phyloP scores from a whole-genome alignment of 1,140 invertebrate genomes.

The Drosophila varians region DNA sequence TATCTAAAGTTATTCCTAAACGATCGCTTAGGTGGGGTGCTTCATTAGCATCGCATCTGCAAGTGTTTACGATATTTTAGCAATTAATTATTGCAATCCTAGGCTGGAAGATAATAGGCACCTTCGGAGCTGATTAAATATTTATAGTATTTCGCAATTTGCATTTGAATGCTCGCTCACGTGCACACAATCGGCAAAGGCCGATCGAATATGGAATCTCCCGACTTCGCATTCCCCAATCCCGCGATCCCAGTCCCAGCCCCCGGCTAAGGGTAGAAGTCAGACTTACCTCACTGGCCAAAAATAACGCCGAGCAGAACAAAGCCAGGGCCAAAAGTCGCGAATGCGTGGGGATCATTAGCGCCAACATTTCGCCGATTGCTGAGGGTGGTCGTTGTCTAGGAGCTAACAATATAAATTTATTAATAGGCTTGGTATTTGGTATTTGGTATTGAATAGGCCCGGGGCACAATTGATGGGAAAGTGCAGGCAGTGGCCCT shows the following conservation, averaged over 20 bases:
- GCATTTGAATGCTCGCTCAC: slow-evolving; percentile 66
- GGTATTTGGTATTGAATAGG: slow-evolving; percentile 44
- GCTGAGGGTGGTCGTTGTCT: slow-evolving; percentile 4
- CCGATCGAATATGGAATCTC: slow-evolving; percentile 2
- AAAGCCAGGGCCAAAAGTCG: slow-evolving; percentile 60
- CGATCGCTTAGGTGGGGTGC: slow-evolving; percentile 15
- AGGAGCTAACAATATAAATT: slow-evolving; percentile 35
- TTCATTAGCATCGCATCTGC: slow-evolving; percentile 37
- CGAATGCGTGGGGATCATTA: slow-evolving; percentile 41
- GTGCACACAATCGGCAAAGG: slow-evolving; percentile 32
- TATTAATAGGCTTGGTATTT: slow-evolving; percentile 30
- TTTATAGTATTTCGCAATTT: slow-evolving; percentile 65
- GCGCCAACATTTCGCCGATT: slow-evolving; percentile 39
- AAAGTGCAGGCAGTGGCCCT: slow-evolving; percentile 50
- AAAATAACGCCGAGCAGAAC: slow-evolving; percentile 67
- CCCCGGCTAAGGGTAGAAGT: slow-evolving; percentile 36
- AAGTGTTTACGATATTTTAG: slow-evolving; percentile 27
- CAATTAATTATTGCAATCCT: slow-evolving; percentile 64
- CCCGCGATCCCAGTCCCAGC: too few species aligned
- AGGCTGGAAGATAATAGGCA: slow-evolving; percentile 52
- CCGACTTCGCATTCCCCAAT: slow-evolving; percentile 18
- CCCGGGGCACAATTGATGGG: slow-evolving; percentile 43
- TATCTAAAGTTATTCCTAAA: slow-evolving; percentile 10
- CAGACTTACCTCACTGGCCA: slow-evolving; percentile 69
- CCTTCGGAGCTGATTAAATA: slow-evolving; percentile 38